phyloP scores from a whole-genome alignment of 37 sponge, comb jelly and placozoan genomes.

The Chondrilla cf. caribensis region DNA sequence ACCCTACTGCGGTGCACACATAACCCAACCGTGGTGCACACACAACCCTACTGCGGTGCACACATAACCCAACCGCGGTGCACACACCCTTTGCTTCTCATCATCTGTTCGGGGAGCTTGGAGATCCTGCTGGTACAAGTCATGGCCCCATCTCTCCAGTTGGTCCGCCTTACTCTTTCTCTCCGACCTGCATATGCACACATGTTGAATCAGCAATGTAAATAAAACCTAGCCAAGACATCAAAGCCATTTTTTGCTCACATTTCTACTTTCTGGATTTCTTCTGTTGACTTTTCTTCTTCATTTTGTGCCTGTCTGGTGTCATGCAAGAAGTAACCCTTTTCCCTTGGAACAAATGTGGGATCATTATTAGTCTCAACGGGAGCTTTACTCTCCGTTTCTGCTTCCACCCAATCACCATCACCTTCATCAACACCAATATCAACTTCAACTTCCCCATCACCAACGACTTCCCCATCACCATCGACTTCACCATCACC shows the following conservation, averaged over 20 bases:
- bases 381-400: neutral
- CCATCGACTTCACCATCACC: neutral
- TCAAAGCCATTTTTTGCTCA: neutral
- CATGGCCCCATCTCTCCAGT: constrained; percentile 58
- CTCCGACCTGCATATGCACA: neutral
- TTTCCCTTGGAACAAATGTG: constrained; percentile 59
- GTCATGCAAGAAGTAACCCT: constrained; percentile 68
- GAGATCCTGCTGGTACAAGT: constrained; percentile 41
- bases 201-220: neutral
- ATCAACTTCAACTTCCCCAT: neutral
- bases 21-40: no score
- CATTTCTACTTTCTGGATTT: neutral
- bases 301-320: constrained; percentile 23
- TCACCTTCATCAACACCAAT: neutral
- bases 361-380: constrained; percentile 26
- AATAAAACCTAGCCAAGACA: neutral
- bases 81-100: constrained; percentile 30
- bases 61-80: no score
- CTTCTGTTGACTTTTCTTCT: constrained; percentile 30
- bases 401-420: neutral
- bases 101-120: constrained; percentile 50
- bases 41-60: no score
- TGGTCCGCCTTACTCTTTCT: constrained; percentile 14
- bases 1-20: no score
- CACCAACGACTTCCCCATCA: no score